Conservation (phyloP, 2,888 invertebrate genomes). For the Leptinotarsa tumamoca region DNA sequence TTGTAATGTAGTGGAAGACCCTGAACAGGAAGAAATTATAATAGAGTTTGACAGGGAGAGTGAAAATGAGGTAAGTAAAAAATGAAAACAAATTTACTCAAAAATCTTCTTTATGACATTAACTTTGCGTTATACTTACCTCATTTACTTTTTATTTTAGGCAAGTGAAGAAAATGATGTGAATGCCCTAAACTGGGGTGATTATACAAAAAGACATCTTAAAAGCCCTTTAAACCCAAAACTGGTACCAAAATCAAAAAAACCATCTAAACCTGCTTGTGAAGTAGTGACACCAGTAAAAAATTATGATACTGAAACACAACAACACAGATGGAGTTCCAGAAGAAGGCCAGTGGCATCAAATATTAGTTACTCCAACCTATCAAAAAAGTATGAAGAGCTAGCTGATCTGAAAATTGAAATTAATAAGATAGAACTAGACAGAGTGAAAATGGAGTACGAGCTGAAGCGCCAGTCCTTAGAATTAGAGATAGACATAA, state of each 20-base stretch:
- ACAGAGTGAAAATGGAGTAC: not conserved
- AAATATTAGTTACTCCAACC: not conserved
- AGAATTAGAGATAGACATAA: not conserved
- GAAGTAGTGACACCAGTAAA: not conserved
- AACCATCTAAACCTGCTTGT: not conserved
- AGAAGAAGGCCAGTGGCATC: slow-evolving; percentile 3
- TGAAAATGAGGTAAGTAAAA: slow-evolving; percentile 3
- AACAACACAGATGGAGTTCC: not conserved
- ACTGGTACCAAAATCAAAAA: slow-evolving; percentile 1
- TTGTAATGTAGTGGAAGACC: not conserved
- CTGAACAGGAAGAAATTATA: too few species aligned
- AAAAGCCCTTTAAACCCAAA: slow-evolving; percentile 1
- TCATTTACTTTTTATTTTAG: slow-evolving; percentile 3
- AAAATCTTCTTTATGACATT: not conserved
- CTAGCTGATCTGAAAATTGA: slow-evolving; percentile 3
- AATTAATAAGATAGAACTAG: not conserved
- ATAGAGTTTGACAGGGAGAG: not conserved
- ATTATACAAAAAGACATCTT: slow-evolving; percentile 3
- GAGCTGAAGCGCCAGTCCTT: not conserved
- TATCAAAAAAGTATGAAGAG: not conserved
- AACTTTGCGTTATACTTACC: not conserved
- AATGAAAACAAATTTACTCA: not conserved
- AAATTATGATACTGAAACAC: not conserved
- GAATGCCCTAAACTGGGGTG: not conserved
- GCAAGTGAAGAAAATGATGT: slow-evolving; percentile 1